Evolutionary conservation across 2,797 vertebrate genomes (phyloP).

Genomic region (Lemur catta): DNA sequence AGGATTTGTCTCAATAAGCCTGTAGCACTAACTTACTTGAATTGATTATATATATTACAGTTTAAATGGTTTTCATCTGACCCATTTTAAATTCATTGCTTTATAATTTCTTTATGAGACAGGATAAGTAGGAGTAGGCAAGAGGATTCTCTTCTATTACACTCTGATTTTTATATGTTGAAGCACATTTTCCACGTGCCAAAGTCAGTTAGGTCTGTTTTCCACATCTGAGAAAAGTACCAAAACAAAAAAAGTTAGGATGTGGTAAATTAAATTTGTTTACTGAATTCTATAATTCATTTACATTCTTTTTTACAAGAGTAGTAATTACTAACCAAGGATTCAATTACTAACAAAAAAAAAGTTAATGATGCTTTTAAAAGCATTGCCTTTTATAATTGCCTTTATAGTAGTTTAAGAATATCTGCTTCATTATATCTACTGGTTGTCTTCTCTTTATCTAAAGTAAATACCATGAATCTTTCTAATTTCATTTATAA

Average conservation of each 20-base stretch:
- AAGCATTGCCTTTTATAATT: neutral
- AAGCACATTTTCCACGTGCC: conserved; percentile 27
- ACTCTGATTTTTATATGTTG: conserved; percentile 31
- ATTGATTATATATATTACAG: conserved; percentile 72
- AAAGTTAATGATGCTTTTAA: neutral
- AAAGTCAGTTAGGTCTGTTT: conserved; percentile 4
- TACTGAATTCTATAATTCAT: conserved; percentile 10
- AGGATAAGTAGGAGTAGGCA: conserved; percentile 53
- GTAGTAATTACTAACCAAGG: conserved; percentile 27
- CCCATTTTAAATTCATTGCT: conserved; percentile 77
- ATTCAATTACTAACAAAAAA: neutral
- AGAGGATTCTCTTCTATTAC: conserved; percentile 42
- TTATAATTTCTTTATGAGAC: conserved; percentile 78
- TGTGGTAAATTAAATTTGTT: conserved; percentile 34
- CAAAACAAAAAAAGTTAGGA: neutral
- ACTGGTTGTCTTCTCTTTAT: neutral
- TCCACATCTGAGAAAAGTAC: neutral
- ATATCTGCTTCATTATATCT: neutral
- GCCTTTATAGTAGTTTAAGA: neutral
- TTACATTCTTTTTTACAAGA: neutral
- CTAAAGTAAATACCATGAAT: neutral
- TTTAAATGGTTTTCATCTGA: conserved; percentile 76
- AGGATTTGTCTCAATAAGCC: conserved; percentile 75
- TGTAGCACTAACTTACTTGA: conserved; percentile 69
- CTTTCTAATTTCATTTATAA: conserved; percentile 10